Base-by-base conservation (phyloP, 1,140 invertebrate species). In the Lepidurus arcticus region DNA sequence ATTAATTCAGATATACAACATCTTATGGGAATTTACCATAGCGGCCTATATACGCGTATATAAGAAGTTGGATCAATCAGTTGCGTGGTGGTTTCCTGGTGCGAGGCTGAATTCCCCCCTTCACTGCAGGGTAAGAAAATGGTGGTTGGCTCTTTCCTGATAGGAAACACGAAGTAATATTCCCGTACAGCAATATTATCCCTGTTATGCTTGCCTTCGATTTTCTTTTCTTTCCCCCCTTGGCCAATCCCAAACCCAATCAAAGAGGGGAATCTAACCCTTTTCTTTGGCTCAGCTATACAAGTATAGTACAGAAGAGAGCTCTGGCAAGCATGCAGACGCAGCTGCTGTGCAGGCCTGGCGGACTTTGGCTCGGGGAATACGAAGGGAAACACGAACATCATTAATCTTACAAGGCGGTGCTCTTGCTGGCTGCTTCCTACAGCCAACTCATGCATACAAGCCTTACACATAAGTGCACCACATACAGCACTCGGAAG, bases 361-460 rank as follows among this genome's bases (percentile, higher is more conserved):
- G 7, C 8, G 53, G 53, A 7, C 53, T n/a, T 65, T 21, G 53
- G 53, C 16, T 34, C 34, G 8, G 53, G 7, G 53, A 65, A 9
- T 65, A 65, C 53, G 53, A 65, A 65, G 53, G 53, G 53, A 65
- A 65, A 65, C 53, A 65, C 53, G 53, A 65, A 65, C 53, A 65
- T 65, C 53, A 65, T 65, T 65, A 65, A 65, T 65, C 53, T 65
- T 65, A 65, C 13, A 65, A 65, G 53, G 53, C 53, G 53, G 53
- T 65, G 53, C 53, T 65, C 53, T 65, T 65, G 53, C 53, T 65
- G 53, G 53, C 53, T 65, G 53, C 53, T 65, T 65, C 53, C 53
- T 65, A 65, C 53, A 65, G 13, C 53, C 53, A 65, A 65, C 53
- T 65, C 53, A 65, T 65, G 53, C 53, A 65, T 65, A 65, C 53